A percentile compares a stretch with the other conserved stretches of the same genome.
Evolutionary conservation across 2,113 vertebrate species (phyloP).

Genomic region (Amphilophus citrinellus): DNA sequence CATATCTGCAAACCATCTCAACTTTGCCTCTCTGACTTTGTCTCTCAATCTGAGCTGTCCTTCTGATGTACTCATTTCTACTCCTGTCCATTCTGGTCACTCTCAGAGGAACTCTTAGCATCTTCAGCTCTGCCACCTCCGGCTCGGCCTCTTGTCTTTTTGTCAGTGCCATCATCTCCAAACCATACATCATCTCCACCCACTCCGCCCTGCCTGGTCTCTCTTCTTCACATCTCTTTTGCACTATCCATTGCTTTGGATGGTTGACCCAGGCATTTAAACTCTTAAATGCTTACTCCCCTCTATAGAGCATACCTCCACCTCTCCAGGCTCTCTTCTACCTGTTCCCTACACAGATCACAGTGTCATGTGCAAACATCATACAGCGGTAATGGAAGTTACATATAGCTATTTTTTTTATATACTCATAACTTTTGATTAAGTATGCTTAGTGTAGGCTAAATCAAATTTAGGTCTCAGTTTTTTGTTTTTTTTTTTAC

Average conservation of each 20-base stretch:
- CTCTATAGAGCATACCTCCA: neutral
- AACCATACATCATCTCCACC: neutral
- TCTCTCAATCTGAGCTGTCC: conserved; percentile 1
- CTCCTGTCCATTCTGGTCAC: neutral
- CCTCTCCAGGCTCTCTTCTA: neutral
- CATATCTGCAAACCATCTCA: neutral
- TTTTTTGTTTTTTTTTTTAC: neutral
- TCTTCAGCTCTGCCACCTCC: neutral
- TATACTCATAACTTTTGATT: neutral
- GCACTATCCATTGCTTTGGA: neutral
- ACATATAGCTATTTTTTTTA: neutral
- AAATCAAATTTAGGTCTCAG: neutral
- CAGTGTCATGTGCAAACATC: neutral
- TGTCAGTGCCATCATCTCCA: neutral
- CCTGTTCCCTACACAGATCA: neutral
- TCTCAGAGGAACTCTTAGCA: neutral
- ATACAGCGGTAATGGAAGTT: neutral
- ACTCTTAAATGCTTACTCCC: neutral
- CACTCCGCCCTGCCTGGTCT: neutral
- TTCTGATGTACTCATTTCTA: neutral
- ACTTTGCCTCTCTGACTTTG: neutral
- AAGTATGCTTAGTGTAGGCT: neutral
- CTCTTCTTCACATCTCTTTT: neutral
- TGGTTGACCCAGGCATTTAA: neutral
- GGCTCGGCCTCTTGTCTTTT: neutral